Evolutionary conservation across 2,888 invertebrate genomes (phyloP).

Genomic region (Acholoe squamosa): DNA sequence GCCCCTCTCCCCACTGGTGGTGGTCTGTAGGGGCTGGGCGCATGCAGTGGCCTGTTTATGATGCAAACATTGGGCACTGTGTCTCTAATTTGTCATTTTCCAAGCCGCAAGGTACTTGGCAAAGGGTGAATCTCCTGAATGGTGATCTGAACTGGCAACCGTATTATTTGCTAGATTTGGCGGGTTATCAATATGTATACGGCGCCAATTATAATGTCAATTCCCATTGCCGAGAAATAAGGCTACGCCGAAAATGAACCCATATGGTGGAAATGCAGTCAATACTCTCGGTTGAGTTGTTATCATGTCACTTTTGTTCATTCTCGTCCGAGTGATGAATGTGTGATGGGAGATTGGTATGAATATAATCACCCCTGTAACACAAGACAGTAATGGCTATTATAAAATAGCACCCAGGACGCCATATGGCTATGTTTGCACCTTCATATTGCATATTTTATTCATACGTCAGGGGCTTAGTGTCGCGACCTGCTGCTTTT

Average conservation of each 20-base stretch:
- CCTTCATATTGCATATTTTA: constrained; percentile 37
- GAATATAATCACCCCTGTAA: not conserved
- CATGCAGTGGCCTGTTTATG: no score
- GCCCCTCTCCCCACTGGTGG: not conserved
- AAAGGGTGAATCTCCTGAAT: not conserved
- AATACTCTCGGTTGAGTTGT: no score
- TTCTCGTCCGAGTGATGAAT: no score
- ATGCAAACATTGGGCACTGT: not conserved
- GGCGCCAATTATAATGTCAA: not conserved
- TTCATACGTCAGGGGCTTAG: not conserved
- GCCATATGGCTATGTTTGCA: constrained; percentile 43
- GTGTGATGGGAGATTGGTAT: not conserved
- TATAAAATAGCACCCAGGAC: not conserved
- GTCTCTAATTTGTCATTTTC: constrained; percentile 18
- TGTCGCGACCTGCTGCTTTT: not conserved
- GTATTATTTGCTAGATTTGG: not conserved
- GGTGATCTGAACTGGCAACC: constrained; percentile 1
- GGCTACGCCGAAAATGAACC: not conserved
- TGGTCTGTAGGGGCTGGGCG: not conserved
- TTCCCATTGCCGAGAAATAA: not conserved
- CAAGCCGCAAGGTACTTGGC: constrained; percentile 7
- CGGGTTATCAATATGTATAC: not conserved
- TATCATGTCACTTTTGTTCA: no score
- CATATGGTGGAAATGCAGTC: no score
- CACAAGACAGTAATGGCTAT: not conserved